Evolutionary conservation across 2,888 invertebrate species (phyloP), one percentile per base, ranked within the genome.

Genomic region (Epistrophe eligans): DNA sequence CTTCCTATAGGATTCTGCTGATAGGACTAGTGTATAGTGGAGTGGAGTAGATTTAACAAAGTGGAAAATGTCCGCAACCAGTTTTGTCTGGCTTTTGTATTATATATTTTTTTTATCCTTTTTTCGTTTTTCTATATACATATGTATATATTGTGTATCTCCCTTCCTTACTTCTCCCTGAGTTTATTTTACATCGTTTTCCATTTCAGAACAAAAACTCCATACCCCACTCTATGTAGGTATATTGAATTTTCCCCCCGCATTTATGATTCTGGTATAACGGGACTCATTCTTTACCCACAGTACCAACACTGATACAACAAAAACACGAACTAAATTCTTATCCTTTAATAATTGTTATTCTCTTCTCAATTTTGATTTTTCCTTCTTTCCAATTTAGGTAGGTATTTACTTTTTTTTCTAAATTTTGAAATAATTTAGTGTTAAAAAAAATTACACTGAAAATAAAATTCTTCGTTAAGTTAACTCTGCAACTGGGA

Each of bases 1-100:
- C 24, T 3, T 24, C 24, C 24, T 5, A 13, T n/a, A 57, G n/a
- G 32, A 17, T 10, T 32, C 35, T 32, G 32, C 24, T 24, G 24
- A 24, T 24, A 3, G 32, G n/a, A 57, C 57, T 35, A 45, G 45
- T 38, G 38, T 4, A n/a, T n/a, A 55, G 55, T 57, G 38, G 45
- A 57, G 35, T 57, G 55, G 45, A 64, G 48, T 64, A 28, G 48
- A 64, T 40, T 79, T 57, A 57, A 79, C 66, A 57, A 71, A 79
- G 72, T 64, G 38, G 57, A 72, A 79, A 79, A 79, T 79, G 66
- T 72, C 79, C 79, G 57, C 72, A 79, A 73, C 72, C 79, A 52
- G 76, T 24, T 64, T 60, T 38, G 55, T 55, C 35, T 79, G 55
- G 64, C 55, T 55, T 72, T 45, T 64, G 55, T 72, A 40, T 52